Evolutionary conservation across 2,888 invertebrate genomes (phyloP).

Genomic region (Ligdia adustata): DNA sequence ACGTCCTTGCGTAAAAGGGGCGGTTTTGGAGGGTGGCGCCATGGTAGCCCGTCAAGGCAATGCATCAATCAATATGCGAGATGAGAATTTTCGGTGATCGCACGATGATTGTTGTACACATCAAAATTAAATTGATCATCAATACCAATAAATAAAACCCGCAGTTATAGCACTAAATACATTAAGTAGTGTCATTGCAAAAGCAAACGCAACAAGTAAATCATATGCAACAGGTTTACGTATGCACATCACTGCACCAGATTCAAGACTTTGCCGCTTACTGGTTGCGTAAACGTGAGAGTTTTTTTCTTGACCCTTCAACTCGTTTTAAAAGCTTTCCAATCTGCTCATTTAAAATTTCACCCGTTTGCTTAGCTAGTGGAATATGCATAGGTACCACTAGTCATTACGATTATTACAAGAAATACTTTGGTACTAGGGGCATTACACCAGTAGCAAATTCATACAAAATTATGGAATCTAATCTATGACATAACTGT

Average conservation of each 20-base stretch:
- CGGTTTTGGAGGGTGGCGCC: slow-evolving; percentile 77
- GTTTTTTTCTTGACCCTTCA: slow-evolving; percentile 22
- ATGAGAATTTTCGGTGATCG: slow-evolving; percentile 67
- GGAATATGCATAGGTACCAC: slow-evolving; percentile 1
- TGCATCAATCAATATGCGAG: slow-evolving; percentile 82
- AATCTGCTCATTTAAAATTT: slow-evolving; percentile 11
- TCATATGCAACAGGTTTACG: slow-evolving; percentile 60
- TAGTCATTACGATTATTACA: not conserved
- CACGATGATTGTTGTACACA: slow-evolving; percentile 40
- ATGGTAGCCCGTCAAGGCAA: slow-evolving; percentile 70
- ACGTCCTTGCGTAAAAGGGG: slow-evolving; percentile 79
- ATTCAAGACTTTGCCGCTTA: no score
- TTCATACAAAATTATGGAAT: slow-evolving; percentile 40
- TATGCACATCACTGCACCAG: slow-evolving; percentile 56
- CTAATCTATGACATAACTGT: slow-evolving; percentile 55
- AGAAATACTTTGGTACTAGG: slow-evolving; percentile 12
- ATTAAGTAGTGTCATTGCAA: slow-evolving; percentile 32
- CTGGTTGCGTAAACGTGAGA: slow-evolving; percentile 49
- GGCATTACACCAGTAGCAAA: slow-evolving; percentile 15
- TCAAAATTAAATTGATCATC: slow-evolving; percentile 20
- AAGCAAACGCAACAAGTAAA: slow-evolving; percentile 49
- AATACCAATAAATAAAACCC: not conserved
- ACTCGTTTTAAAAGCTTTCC: slow-evolving; percentile 13
- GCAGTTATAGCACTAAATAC: slow-evolving; percentile 23
- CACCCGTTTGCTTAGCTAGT: not conserved